phyloP scores from a whole-genome alignment of 1,140 invertebrate species.

The Nymphalis io region DNA sequence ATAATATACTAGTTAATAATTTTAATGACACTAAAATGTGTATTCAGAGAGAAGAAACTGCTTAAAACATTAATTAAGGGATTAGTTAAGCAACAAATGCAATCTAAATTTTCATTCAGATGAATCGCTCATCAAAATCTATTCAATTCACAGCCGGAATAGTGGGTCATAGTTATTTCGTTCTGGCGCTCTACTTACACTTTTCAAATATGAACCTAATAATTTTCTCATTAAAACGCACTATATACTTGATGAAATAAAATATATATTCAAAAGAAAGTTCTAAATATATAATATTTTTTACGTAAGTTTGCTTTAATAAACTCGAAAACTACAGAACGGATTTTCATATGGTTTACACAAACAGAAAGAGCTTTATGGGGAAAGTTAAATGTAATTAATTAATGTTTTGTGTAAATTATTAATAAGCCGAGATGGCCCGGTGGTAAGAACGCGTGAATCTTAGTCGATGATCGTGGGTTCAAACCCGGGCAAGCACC shows the following conservation, averaged over 20 bases:
- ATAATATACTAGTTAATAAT: background rate
- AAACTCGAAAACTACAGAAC: no score
- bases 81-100: conserved; percentile 6
- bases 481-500: no score
- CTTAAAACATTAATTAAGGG: background rate
- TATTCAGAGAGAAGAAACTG: background rate
- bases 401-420: no score
- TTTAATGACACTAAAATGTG: background rate
- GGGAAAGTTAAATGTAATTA: no score
- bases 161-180: conserved; percentile 31
- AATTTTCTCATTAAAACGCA: conserved; percentile 38
- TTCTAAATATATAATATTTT: background rate
- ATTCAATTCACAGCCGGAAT: conserved; percentile 20
- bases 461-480: no score
- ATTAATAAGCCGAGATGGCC: no score
- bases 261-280: conserved; percentile 6
- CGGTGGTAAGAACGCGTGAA: no score
- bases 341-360: no score
- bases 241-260: conserved; percentile 24
- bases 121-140: conserved; percentile 38
- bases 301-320: no score
- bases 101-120: conserved; percentile 5
- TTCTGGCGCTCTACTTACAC: conserved; percentile 27
- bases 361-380: no score
- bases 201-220: conserved; percentile 34